These are phyloP conservation scores for Spodoptera litura DNA, from an alignment of 1,140 invertebrate genomes.

Conservation along the genomic window DNA sequence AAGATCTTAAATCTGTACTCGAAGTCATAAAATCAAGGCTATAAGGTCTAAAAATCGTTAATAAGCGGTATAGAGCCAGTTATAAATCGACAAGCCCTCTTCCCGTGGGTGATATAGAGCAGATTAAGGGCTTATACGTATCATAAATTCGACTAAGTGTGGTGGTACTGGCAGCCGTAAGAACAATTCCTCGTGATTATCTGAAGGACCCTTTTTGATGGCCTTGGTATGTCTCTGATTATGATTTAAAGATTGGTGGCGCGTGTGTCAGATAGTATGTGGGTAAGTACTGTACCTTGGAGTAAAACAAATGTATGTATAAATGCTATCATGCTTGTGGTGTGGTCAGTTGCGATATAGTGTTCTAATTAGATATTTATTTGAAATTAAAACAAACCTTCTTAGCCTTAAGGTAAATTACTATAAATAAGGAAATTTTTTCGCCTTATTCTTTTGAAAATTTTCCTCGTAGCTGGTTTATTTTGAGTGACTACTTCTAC, in stretches of 20 bases:
- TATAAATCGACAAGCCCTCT: constrained; percentile 12
- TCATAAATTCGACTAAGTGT: constrained; percentile 20
- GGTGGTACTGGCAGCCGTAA: constrained; percentile 25
- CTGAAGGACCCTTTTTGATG: not conserved
- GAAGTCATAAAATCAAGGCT: constrained; percentile 5
- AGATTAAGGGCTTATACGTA: constrained; percentile 21
- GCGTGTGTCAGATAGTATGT: too few relatives aligned
- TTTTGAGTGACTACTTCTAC: too few relatives aligned
- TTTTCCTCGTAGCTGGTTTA: too few relatives aligned
- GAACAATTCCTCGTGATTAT: constrained; percentile 29
- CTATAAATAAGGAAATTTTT: too few relatives aligned
- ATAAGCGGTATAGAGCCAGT: not conserved
- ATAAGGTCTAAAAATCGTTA: not conserved
- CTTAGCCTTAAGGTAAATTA: too few relatives aligned
- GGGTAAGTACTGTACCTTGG: too few relatives aligned
- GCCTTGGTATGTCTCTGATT: not conserved
- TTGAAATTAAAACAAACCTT: too few relatives aligned
- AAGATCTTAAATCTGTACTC: not conserved
- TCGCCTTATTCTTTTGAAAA: too few relatives aligned
- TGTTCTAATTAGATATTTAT: too few relatives aligned
- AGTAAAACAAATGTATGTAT: too few relatives aligned
- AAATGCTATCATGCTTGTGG: too few relatives aligned
- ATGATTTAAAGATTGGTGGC: constrained; percentile 8
- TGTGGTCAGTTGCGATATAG: too few relatives aligned
- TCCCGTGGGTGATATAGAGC: constrained; percentile 28